Evolutionary conservation across 2,113 vertebrate genomes (phyloP).

Genomic region (Chionis minor): DNA sequence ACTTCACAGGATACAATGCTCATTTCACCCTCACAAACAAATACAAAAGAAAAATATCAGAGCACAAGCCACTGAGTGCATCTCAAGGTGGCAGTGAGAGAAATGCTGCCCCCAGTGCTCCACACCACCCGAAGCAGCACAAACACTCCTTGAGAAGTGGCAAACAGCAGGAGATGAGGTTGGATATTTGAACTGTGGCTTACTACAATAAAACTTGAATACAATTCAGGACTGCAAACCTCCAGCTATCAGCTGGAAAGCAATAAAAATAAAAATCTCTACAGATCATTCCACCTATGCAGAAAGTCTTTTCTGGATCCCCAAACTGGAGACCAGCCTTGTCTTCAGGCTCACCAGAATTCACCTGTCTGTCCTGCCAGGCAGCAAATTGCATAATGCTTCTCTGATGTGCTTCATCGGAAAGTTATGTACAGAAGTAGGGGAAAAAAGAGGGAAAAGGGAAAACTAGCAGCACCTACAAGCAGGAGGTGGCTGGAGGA

Average conservation of each 20-base stretch:
- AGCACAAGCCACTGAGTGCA: background rate
- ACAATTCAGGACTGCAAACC: background rate
- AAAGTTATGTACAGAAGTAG: background rate
- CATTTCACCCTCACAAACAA: background rate
- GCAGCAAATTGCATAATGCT: background rate
- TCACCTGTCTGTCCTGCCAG: background rate
- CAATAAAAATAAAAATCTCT: background rate
- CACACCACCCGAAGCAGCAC: background rate
- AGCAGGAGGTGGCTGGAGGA: background rate
- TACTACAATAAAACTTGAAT: background rate
- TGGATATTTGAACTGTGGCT: background rate
- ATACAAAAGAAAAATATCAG: background rate
- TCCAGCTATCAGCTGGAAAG: background rate
- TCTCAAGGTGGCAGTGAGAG: background rate
- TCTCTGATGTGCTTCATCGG: background rate
- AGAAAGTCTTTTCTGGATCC: background rate
- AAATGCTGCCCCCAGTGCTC: background rate
- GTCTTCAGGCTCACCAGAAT: background rate
- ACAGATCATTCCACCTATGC: background rate
- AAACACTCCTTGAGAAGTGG: rapidly evolving
- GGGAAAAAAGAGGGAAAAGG: background rate
- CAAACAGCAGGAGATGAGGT: background rate
- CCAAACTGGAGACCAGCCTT: background rate
- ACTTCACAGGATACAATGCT: background rate
- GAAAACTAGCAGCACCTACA: background rate